A percentile compares a stretch with the other conserved stretches of the same genome.
These are phyloP conservation scores for Coboldia fuscipes DNA, from an alignment of 1,140 invertebrate species.

Conservation along the genomic window DNA sequence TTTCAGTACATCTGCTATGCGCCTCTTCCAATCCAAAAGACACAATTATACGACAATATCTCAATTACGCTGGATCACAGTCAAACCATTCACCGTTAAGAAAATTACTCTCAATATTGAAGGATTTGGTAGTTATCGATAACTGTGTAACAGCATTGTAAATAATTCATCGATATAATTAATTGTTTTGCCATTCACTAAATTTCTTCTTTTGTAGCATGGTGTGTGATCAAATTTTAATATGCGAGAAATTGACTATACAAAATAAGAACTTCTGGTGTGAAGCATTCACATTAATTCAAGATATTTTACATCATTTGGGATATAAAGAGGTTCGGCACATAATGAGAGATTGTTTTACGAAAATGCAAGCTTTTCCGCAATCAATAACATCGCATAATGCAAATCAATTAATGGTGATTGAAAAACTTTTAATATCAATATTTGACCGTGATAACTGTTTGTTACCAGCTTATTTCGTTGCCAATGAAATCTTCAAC, in stretches of 20 bases:
- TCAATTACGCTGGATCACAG: neutral
- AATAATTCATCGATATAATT: neutral
- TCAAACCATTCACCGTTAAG: neutral
- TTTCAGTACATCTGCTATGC: neutral
- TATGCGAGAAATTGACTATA: constrained; percentile 54
- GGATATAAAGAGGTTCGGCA: constrained; percentile 89
- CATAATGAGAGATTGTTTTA: constrained; percentile 80
- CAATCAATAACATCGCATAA: constrained; percentile 50
- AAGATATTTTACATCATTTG: constrained; percentile 68
- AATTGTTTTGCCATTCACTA: neutral
- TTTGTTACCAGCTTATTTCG: constrained; percentile 80
- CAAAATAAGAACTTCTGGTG: constrained; percentile 69
- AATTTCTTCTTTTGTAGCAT: constrained; percentile 29
- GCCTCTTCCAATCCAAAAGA: too few relatives aligned
- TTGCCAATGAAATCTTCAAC: constrained; percentile 87
- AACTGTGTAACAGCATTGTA: neutral
- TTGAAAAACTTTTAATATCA: constrained; percentile 59
- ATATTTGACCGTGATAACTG: constrained; percentile 87
- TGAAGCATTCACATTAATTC: constrained; percentile 65
- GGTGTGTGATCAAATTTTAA: constrained; percentile 65
- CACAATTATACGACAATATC: neutral
- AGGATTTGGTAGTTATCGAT: neutral
- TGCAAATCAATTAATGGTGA: constrained; percentile 55
- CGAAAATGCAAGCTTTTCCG: constrained; percentile 66
- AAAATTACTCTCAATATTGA: neutral